A percentile compares a stretch with the other conserved stretches of the same genome.
These are phyloP conservation scores for Oreonectes daqikongensis DNA, from an alignment of 2,797 vertebrate genomes.

Conservation along the genomic window DNA sequence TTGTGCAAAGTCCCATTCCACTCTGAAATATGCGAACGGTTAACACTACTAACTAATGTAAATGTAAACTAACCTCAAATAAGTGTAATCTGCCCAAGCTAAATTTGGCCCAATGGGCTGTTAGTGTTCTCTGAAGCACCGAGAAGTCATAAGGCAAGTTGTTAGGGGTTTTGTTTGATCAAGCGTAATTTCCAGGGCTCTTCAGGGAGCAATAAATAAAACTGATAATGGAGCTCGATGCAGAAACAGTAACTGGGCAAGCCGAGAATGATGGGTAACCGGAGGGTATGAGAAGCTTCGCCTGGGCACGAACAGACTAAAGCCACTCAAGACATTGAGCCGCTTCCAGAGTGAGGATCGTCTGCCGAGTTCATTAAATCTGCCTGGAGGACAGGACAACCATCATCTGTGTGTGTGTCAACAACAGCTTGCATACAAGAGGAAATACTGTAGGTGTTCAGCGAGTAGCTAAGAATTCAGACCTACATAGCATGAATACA, in stretches of 20 bases:
- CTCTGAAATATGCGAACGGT: constrained; percentile 20
- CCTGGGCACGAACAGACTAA: constrained; percentile 40
- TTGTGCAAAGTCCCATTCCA: background rate
- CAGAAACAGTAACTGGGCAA: constrained; percentile 16
- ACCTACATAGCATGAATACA: background rate
- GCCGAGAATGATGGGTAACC: constrained; percentile 22
- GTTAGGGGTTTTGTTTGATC: constrained; percentile 40
- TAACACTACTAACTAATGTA: background rate
- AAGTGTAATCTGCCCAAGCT: constrained; percentile 38
- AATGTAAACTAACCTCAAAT: constrained; percentile 25
- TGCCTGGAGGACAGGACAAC: constrained; percentile 53
- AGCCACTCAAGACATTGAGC: constrained; percentile 37
- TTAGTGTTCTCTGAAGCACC: constrained; percentile 31
- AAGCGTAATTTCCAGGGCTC: constrained; percentile 29
- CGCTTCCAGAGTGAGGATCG: constrained; percentile 44
- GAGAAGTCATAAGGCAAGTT: constrained; percentile 8
- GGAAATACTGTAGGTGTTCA: constrained; percentile 11
- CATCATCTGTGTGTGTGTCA: constrained; percentile 43
- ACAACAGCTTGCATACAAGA: constrained; percentile 30
- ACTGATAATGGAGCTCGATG: constrained; percentile 40
- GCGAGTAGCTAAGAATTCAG: constrained; percentile 17
- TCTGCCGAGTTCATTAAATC: constrained; percentile 60
- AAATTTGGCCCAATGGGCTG: constrained; percentile 32
- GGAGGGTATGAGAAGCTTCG: constrained; percentile 36
- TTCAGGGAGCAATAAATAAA: constrained; percentile 44